These are phyloP conservation scores for Gulo gulo DNA, from an alignment of 2,113 vertebrate species.

Conservation along the genomic window DNA sequence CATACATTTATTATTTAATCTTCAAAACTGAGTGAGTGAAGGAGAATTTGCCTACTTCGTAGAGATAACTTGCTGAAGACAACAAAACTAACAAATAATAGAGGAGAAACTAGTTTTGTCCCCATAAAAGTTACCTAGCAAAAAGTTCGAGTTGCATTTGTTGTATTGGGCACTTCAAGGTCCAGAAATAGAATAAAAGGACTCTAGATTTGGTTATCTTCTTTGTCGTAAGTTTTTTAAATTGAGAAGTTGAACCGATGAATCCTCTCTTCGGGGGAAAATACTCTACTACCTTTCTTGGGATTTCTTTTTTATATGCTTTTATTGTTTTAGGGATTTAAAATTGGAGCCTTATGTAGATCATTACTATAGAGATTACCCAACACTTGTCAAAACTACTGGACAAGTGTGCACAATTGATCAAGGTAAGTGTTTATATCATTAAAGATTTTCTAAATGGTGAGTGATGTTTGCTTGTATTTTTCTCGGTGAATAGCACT, in stretches of 20 bases:
- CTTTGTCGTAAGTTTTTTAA: background rate
- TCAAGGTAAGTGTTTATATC: conserved; percentile 84
- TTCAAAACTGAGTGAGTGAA: background rate
- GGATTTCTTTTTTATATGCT: conserved; percentile 7
- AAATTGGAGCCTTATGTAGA: conserved; percentile 93
- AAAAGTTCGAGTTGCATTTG: background rate
- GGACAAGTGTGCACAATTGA: conserved; percentile 90
- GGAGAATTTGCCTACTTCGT: background rate
- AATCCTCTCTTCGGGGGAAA: background rate
- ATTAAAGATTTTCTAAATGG: background rate
- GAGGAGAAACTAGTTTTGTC: background rate
- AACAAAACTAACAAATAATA: background rate
- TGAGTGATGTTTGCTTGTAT: background rate
- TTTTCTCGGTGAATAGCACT: background rate
- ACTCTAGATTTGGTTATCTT: background rate
- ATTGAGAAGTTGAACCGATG: background rate
- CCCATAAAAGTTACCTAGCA: background rate
- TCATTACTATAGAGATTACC: conserved; percentile 96
- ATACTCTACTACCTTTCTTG: background rate
- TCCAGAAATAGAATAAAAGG: background rate
- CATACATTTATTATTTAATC: background rate
- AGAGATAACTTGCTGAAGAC: background rate
- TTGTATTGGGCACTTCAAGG: background rate
- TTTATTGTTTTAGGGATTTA: conserved; percentile 89
- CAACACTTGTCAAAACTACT: conserved; percentile 89